Base-by-base conservation (phyloP, 2,113 vertebrate genomes). In the Hydropotes inermis region DNA sequence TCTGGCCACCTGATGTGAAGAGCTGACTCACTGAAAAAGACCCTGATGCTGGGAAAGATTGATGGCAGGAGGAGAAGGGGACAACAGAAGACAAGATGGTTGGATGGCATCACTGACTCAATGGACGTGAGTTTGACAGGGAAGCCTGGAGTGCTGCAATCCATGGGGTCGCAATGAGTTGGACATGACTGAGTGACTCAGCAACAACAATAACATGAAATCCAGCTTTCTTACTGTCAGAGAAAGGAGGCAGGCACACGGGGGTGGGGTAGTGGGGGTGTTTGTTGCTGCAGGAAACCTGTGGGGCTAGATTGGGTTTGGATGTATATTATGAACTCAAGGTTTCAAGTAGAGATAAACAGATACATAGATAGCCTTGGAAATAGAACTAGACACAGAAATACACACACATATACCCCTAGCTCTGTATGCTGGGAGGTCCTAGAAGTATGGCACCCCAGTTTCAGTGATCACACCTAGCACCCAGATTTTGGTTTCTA, bases 91-190 rank as follows among this genome's bases (percentile, higher is more conserved):
- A 6, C 5, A 3, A 39, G 10, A 74, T 39, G 10, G 36, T 6
- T 74, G 67, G n/a, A 39, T 74, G 36, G 36, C 67, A 74, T 39
- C 19, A 39, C 67, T 1, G 11, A 74, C n/a, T 39, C 10, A 1
- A 39, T 70, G 33, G 64, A 67, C 16, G 1, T 19, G 61, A 64
- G 30, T 64, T n/a, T 19, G 67, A 74, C 67, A 70, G 10, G 19
- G n/a, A 70, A 39, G n/a, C 19, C 67, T 70, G 19, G 67, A 1
- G 5, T 70, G n/a, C n/a, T 70, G n/a, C n/a, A 39, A 12, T 70
- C 2, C 67, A 39, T 12, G 10, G 19, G 19, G 67, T 70, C 0
- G 0, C 9, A 39, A 39, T 23, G 67, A 70, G n/a, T 12, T 70
- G 67, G 67, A 70, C 67, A 39, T 0, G 19, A 70, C 10, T 70